Conservation (phyloP, 2,888 invertebrate genomes). For the Lissonota sp. region DNA sequence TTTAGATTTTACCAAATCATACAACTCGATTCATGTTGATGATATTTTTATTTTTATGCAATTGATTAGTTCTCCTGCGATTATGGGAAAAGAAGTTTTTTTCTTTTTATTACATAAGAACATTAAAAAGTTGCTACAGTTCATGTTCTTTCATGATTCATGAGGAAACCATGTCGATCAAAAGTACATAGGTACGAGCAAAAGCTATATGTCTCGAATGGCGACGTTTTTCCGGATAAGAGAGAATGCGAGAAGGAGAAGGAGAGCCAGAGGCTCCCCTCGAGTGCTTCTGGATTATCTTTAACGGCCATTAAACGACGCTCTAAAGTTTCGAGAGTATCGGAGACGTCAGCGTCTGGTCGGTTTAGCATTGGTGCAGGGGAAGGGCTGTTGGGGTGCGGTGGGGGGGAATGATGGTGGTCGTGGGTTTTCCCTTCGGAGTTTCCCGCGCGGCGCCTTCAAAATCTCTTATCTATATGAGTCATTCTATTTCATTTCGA, state of each 20-base stretch:
- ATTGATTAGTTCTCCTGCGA: no score
- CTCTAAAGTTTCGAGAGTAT: slow-evolving; percentile 68
- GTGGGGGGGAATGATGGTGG: slow-evolving; percentile 9
- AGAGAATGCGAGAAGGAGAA: slow-evolving; percentile 1
- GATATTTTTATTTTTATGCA: no score
- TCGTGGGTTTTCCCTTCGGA: slow-evolving; percentile 56
- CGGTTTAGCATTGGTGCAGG: slow-evolving; percentile 59
- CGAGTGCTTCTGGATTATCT: slow-evolving; percentile 70
- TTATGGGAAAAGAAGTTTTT: no score
- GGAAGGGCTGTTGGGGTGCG: neutral
- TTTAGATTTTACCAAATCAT: no score
- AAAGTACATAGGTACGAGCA: slow-evolving; percentile 21
- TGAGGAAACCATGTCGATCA: slow-evolving; percentile 30
- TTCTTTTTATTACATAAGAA: neutral
- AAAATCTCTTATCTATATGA: slow-evolving; percentile 44
- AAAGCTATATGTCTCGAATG: slow-evolving; percentile 48
- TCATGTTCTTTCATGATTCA: slow-evolving; percentile 20
- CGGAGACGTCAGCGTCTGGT: slow-evolving; percentile 70
- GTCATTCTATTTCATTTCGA: no score
- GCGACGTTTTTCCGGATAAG: slow-evolving; percentile 55
- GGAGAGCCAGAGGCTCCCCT: slow-evolving; percentile 47
- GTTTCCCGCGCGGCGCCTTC: slow-evolving; percentile 27
- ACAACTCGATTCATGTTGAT: no score
- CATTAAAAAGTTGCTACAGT: no score
- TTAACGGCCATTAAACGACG: slow-evolving; percentile 72